Evolutionary conservation across 2,888 invertebrate genomes (phyloP).

Genomic region (Sturmia bella): DNA sequence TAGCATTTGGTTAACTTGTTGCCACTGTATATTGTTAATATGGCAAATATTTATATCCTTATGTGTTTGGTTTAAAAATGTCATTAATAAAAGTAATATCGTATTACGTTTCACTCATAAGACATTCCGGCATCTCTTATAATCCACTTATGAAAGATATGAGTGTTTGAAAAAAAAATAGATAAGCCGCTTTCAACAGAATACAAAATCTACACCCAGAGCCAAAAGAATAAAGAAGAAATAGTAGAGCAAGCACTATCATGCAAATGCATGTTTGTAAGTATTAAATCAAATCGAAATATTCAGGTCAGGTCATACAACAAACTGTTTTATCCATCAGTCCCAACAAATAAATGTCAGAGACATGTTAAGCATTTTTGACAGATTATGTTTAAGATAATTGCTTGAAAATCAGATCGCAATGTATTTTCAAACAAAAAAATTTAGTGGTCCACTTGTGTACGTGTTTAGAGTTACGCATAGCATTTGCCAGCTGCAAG

Average conservation of each 20-base stretch:
- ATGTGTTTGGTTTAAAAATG: slow-evolving; percentile 3
- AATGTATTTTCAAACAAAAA: no score
- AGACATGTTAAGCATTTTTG: no score
- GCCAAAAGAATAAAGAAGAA: background rate
- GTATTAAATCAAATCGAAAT: background rate
- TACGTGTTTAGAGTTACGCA: no score
- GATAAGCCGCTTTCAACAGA: slow-evolving; percentile 32
- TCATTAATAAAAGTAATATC: background rate
- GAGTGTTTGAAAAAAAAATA: slow-evolving; percentile 29
- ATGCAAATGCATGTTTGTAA: no score
- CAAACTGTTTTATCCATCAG: no score
- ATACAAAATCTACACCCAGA: background rate
- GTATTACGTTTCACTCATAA: background rate
- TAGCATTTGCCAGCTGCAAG: no score
- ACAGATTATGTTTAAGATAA: no score
- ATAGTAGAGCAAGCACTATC: background rate
- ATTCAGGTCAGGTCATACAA: no score
- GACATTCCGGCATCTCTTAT: slow-evolving; percentile 34
- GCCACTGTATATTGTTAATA: slow-evolving; percentile 32
- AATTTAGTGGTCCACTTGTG: no score
- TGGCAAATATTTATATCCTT: slow-evolving; percentile 30
- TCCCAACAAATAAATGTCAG: no score
- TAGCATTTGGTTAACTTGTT: background rate
- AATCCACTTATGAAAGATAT: slow-evolving; percentile 39
- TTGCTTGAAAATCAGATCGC: no score